Evolutionary conservation across 1,140 invertebrate genomes (phyloP).

Genomic region (Sesamia nonagrioides): DNA sequence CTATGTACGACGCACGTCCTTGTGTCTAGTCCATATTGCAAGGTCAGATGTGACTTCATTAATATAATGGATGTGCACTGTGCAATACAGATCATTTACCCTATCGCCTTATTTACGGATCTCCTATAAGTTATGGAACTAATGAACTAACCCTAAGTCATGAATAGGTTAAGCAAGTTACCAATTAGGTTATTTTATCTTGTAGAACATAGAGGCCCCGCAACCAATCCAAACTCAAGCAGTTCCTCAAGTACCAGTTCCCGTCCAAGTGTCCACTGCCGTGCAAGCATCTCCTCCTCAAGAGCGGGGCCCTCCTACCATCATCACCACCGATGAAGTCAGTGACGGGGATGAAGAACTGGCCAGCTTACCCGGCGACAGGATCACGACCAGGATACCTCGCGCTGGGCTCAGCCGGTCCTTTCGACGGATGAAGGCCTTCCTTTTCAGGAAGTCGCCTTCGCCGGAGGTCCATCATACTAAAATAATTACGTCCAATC

Average conservation of each 20-base stretch:
- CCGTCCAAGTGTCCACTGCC: slow-evolving; percentile 25
- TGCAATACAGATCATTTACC: no score
- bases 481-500: slow-evolving; percentile 33
- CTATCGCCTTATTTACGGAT: no score
- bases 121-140: no score
- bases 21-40: no score
- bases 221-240: background rate
- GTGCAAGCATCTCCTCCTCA: slow-evolving; percentile 33
- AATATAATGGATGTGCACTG: no score
- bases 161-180: no score
- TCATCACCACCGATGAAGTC: slow-evolving; percentile 21
- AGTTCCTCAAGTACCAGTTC: slow-evolving; percentile 9
- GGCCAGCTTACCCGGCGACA: slow-evolving; percentile 48
- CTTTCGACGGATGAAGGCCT: slow-evolving; percentile 68
- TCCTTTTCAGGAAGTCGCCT: slow-evolving; percentile 60
- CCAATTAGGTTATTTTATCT: background rate
- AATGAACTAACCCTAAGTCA: no score
- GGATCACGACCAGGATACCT: slow-evolving; percentile 58
- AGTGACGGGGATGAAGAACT: slow-evolving; percentile 58
- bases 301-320: background rate
- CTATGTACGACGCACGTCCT: no score
- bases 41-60: no score
- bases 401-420: slow-evolving; percentile 67
- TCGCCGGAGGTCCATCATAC: slow-evolving; percentile 31
- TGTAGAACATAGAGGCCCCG: slow-evolving; percentile 58